Percentiles rank a stretch among this genome's conserved stretches.
Evolutionary conservation across 2,113 vertebrate genomes (phyloP).

Genomic region (Chaetorhynchus papuensis): DNA sequence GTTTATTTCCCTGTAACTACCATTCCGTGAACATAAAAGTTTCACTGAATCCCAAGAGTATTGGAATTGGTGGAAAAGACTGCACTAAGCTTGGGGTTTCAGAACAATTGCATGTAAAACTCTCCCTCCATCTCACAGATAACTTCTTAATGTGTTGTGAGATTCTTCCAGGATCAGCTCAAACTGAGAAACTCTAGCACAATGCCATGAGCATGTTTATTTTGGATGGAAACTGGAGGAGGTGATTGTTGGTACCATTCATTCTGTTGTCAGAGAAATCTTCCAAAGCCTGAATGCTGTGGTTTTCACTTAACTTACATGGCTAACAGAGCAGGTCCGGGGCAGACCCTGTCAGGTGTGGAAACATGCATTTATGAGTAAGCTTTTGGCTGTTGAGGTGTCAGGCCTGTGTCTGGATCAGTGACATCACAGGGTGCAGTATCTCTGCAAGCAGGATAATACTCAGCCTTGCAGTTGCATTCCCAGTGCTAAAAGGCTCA

Average conservation of each 20-base stretch:
- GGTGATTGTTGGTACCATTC: not conserved
- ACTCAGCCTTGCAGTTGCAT: accelerated
- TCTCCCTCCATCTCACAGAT: not conserved
- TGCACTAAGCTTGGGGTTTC: not conserved
- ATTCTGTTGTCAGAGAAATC: not conserved
- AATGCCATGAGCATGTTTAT: accelerated
- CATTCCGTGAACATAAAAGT: accelerated
- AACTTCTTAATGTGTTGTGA: not conserved
- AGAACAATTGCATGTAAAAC: not conserved
- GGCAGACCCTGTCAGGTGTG: not conserved
- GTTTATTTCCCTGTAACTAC: not conserved
- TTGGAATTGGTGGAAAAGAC: not conserved
- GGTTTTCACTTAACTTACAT: not conserved
- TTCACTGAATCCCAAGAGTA: not conserved
- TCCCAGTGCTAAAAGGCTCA: not conserved
- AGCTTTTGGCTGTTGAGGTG: not conserved
- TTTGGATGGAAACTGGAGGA: not conserved
- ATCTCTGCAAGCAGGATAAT: not conserved
- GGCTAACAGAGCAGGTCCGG: not conserved
- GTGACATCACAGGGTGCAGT: accelerated
- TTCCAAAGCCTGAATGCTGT: not conserved
- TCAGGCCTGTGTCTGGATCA: not conserved
- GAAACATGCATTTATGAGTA: accelerated
- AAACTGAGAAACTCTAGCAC: not conserved
- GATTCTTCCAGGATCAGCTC: not conserved